Evolutionary conservation across 2,797 vertebrate genomes (phyloP).

Genomic region (Leptoclinus maculatus): DNA sequence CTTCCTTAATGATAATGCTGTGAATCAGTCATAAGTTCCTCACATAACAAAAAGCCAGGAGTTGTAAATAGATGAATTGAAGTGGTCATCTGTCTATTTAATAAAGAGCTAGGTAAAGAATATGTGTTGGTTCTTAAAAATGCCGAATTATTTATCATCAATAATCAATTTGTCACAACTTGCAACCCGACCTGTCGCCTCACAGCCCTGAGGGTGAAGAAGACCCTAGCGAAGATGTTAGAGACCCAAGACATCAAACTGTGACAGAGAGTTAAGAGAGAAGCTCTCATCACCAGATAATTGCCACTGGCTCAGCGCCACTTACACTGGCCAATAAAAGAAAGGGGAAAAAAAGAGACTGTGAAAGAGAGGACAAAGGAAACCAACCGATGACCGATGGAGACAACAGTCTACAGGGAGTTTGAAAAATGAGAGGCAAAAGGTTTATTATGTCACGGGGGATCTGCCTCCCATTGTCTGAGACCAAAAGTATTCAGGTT

Average conservation of each 20-base stretch:
- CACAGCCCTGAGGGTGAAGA: conserved; percentile 96
- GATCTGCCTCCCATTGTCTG: conserved; percentile 37
- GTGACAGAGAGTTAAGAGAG: conserved; percentile 60
- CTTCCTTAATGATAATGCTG: conserved; percentile 71
- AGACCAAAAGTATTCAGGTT: conserved; percentile 37
- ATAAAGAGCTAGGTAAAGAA: not conserved
- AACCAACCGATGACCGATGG: conserved; percentile 35
- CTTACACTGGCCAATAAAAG: conserved; percentile 46
- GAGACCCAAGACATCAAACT: conserved; percentile 98
- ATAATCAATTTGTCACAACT: not conserved
- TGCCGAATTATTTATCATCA: not conserved
- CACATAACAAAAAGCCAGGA: too few relatives aligned
- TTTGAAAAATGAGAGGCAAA: conserved; percentile 20
- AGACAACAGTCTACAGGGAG: conserved; percentile 22
- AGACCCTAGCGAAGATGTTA: conserved; percentile 96
- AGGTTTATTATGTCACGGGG: conserved; percentile 36
- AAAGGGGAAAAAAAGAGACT: conserved; percentile 52
- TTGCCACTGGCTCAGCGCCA: conserved; percentile 55
- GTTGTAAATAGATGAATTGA: conserved; percentile 51
- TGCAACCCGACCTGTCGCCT: conserved; percentile 91
- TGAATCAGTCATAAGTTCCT: too few relatives aligned
- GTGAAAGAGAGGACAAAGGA: conserved; percentile 53
- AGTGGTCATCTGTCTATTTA: not conserved
- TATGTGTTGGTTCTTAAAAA: not conserved
- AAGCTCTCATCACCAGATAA: conserved; percentile 56